Conservation (phyloP, 2,113 vertebrate species). For the Sceloporus tristichus region DNA sequence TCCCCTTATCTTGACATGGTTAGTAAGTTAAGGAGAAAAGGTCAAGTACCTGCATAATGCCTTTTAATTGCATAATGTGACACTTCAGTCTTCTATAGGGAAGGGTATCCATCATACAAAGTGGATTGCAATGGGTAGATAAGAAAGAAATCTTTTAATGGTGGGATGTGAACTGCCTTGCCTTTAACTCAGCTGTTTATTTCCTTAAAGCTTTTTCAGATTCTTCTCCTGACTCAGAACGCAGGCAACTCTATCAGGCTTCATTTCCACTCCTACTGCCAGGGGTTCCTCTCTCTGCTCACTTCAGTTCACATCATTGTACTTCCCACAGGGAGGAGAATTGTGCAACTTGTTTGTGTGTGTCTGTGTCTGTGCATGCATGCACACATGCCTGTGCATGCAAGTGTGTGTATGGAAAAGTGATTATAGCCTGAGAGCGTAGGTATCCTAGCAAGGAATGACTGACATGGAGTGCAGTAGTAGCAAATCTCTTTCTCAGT, state of each 20-base stretch:
- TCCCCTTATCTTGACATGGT: neutral
- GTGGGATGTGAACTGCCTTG: neutral
- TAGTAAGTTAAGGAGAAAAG: neutral
- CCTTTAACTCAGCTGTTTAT: neutral
- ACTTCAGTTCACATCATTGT: neutral
- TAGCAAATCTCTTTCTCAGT: conserved; percentile 25
- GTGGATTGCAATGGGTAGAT: neutral
- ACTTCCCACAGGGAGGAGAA: neutral
- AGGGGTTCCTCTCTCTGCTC: neutral
- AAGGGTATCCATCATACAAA: neutral
- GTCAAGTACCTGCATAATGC: too few relatives aligned
- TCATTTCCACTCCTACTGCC: neutral
- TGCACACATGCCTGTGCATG: neutral
- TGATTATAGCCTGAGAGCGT: neutral
- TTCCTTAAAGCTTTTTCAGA: neutral
- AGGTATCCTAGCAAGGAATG: conserved; percentile 2
- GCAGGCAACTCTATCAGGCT: neutral
- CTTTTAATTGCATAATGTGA: too few relatives aligned
- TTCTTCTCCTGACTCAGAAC: conserved; percentile 8
- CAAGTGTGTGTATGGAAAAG: neutral
- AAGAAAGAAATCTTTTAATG: neutral
- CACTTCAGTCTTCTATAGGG: neutral
- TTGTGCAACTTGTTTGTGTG: neutral
- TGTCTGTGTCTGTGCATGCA: neutral
- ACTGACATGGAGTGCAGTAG: neutral